Percentiles rank a stretch among this genome's conserved stretches.
Evolutionary conservation across 2,888 invertebrate species (phyloP).

Genomic region (Zelleria hepariella): DNA sequence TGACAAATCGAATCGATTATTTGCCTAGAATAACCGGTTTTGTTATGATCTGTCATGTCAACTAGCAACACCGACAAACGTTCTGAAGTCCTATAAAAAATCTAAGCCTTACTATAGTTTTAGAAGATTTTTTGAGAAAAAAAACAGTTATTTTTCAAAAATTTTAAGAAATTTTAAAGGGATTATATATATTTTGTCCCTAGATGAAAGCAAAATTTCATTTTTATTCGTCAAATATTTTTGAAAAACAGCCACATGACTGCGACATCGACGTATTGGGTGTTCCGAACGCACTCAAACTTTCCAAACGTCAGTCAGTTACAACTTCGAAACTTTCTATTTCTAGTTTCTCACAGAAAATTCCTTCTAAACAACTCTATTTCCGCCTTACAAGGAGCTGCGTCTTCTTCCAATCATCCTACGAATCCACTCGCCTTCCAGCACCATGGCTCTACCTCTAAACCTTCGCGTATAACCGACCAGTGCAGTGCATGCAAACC

Average conservation of each 20-base stretch:
- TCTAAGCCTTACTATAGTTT: background rate
- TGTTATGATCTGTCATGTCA: background rate
- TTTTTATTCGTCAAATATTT: background rate
- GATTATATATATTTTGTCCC: background rate
- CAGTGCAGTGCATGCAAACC: background rate
- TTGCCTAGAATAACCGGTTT: background rate
- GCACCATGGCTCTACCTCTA: background rate
- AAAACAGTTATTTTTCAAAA: too few relatives aligned
- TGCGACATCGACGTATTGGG: background rate
- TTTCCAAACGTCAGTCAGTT: constrained; percentile 1
- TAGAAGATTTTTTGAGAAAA: too few relatives aligned
- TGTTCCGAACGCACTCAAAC: background rate
- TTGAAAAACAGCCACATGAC: background rate
- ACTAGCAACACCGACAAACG: background rate
- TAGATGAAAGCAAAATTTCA: too few relatives aligned
- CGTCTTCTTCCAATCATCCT: background rate
- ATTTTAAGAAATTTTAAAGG: too few relatives aligned
- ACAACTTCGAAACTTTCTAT: constrained; percentile 4
- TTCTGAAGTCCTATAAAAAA: background rate
- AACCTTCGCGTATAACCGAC: background rate
- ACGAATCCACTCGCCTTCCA: background rate
- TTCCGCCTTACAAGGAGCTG: background rate
- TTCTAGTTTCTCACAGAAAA: background rate
- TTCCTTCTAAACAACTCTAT: background rate
- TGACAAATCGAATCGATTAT: background rate